Evolutionary conservation across 1,140 invertebrate species (phyloP).

Genomic region (Diabrotica virgifera): DNA sequence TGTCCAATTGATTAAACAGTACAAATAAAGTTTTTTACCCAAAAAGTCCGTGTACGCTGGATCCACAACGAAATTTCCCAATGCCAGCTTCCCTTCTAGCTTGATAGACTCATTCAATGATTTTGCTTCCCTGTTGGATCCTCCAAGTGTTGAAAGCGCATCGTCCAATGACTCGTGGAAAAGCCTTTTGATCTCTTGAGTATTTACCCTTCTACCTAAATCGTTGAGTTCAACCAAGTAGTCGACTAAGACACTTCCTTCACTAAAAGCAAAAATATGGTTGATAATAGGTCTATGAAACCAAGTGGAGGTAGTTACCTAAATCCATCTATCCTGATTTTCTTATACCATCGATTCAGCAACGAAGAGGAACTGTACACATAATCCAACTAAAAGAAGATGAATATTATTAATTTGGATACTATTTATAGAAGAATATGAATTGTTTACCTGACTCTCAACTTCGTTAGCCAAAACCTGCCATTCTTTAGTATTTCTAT

Average conservation of each 20-base stretch:
- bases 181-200: slow-evolving; percentile 73
- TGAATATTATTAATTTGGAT: no score
- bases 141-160: slow-evolving; percentile 50
- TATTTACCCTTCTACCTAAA: slow-evolving; percentile 73
- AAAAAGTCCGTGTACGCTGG: slow-evolving; percentile 85
- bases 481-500: slow-evolving; percentile 83
- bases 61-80: slow-evolving; percentile 80
- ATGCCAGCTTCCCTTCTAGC: slow-evolving; percentile 54
- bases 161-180: slow-evolving; percentile 75
- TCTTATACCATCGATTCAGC: slow-evolving; percentile 78
- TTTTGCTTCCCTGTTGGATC: slow-evolving; percentile 55
- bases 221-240: slow-evolving; percentile 81
- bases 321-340: slow-evolving; percentile 82
- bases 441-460: slow-evolving; percentile 62
- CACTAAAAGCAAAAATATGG: slow-evolving; percentile 47
- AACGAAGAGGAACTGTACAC: slow-evolving; percentile 72
- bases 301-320: slow-evolving; percentile 51
- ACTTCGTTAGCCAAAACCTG: slow-evolving; percentile 76
- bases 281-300: neutral
- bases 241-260: slow-evolving; percentile 84
- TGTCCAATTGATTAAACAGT: no score
- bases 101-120: slow-evolving; percentile 51
- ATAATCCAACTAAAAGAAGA: slow-evolving; percentile 68
- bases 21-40: slow-evolving; percentile 54
- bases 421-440: no score